A percentile compares a stretch with the other conserved stretches of the same genome.
phyloP scores from a whole-genome alignment of 2,797 vertebrate species.

The Psittacula derbiana region DNA sequence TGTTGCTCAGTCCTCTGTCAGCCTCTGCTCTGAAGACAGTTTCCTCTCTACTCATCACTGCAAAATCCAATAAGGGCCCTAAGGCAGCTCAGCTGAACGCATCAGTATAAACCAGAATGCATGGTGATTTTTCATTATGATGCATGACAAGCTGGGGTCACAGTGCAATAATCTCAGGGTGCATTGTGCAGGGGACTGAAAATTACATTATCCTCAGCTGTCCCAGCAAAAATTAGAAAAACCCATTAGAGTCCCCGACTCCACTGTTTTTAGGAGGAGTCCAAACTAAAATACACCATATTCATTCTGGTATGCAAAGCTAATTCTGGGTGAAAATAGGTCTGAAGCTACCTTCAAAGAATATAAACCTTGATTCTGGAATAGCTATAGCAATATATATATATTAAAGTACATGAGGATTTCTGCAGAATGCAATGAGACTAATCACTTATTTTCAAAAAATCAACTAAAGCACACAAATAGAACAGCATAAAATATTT shows the following conservation, averaged over 20 bases:
- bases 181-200: neutral
- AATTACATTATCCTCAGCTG: neutral
- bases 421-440: neutral
- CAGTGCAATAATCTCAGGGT: neutral
- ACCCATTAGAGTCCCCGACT: neutral
- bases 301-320: neutral
- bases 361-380: neutral
- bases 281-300: neutral
- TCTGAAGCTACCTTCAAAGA: neutral
- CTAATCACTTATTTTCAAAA: neutral
- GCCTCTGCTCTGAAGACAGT: neutral
- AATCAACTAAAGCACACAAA: neutral
- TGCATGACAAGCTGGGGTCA: neutral
- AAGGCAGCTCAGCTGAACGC: neutral
- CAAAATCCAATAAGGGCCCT: neutral
- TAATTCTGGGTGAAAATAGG: neutral
- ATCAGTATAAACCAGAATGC: neutral
- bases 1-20: neutral
- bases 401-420: neutral
- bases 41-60: neutral
- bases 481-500: neutral
- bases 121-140: neutral
- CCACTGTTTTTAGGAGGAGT: neutral
- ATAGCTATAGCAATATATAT: neutral
- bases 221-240: neutral